Base-by-base conservation (phyloP, 2,113 vertebrate species). In the Donacobius atricapilla region DNA sequence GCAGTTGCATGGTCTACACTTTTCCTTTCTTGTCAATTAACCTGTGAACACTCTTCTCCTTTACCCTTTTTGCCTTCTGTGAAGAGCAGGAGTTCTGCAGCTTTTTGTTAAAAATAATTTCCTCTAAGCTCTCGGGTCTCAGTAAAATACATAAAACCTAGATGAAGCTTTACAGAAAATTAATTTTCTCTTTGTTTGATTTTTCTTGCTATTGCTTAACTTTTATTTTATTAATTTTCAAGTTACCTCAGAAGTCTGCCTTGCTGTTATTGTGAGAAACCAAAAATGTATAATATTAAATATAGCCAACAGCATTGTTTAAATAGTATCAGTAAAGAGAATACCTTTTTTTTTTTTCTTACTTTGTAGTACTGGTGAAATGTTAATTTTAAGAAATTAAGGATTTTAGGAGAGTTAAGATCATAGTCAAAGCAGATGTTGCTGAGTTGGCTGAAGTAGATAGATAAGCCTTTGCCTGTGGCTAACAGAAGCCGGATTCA, bases 91-190 rank as follows among this genome's bases (percentile, higher is more conserved):
- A 60, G 16, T 45, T 86, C 21, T 37, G 23, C 30, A 73, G 30
- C 4, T 40, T 81, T 72, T 27, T 58, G 22, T 61, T 53, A 48
- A n/a, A 60, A 39, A 51, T 31, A 2, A 2, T 40, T 83, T 86
- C 7, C 37, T 33, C 0, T 0, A 37, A 50, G 47, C 51, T 63
- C 42, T 71, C 42, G 57, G 56, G 22, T 65, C 30, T 7, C 5
- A 66, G 33, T 31, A 82, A 70, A 88, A 75, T 6, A 10, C 16
- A 4, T n/a, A 66, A 65, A 84, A 57, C 31, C 51, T 64, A 28
- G 7, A 25, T 17, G 40, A 72, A 90, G 19, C 51, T n/a, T 54
- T 50, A 44, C 15, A 2, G 42, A 83, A 79, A 71, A 75, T 2
- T 5, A 2, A 24, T 69, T 70, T 40, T 53, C 10, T 10, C 22